phyloP scores from a whole-genome alignment of 2,113 vertebrate species.

The Ariopsis seemanni region DNA sequence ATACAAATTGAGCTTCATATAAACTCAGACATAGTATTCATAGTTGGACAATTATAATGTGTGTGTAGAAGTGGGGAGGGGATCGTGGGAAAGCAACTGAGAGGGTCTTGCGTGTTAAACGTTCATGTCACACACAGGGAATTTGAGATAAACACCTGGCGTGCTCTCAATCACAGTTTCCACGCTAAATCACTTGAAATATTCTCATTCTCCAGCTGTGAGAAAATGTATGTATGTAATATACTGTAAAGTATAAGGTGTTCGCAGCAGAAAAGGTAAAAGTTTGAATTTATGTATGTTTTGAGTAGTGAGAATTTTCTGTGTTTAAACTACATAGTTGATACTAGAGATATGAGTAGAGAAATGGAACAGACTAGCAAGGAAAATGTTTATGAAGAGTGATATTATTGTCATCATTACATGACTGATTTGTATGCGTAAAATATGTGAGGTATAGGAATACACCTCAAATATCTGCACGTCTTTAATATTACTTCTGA shows the following conservation, averaged over 20 bases:
- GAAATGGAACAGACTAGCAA: too few relatives aligned
- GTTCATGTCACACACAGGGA: slow-evolving; percentile 18
- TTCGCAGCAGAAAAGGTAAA: not conserved
- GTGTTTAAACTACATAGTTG: not conserved
- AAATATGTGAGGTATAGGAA: not conserved
- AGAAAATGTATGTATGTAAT: not conserved
- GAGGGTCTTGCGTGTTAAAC: not conserved
- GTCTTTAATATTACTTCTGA: not conserved
- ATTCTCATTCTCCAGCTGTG: not conserved
- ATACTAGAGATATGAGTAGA: not conserved
- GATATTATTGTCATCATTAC: not conserved
- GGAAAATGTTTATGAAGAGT: not conserved
- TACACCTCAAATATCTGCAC: not conserved
- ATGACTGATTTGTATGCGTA: not conserved
- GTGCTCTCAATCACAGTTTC: not conserved
- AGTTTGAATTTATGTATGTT: not conserved
- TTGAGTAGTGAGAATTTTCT: not conserved
- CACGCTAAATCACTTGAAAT: slow-evolving; percentile 15
- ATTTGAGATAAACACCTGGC: slow-evolving; percentile 37
- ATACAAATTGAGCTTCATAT: not conserved
- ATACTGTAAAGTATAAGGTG: not conserved
- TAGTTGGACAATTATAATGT: not conserved
- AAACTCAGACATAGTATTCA: not conserved
- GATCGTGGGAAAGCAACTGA: slow-evolving; percentile 22
- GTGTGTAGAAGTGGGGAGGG: not conserved